Base-by-base conservation (phyloP, 2,797 vertebrate genomes). In the Chaetophractus vellerosus region DNA sequence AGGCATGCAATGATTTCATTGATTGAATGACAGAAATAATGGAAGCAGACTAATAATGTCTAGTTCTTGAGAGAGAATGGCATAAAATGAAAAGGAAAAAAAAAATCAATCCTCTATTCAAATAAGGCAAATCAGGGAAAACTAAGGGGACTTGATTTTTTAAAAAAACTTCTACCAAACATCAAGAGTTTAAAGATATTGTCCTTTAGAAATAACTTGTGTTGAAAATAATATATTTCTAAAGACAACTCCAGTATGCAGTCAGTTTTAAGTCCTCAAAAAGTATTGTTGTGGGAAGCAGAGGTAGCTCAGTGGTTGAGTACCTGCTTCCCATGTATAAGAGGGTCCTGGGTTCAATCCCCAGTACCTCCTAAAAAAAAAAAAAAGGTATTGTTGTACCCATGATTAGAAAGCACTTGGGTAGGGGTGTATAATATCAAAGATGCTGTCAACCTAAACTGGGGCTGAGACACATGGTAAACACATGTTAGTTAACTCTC, bases 101-200 rank as follows among this genome's bases (percentile, higher is more conserved):
- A 41, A 79, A 83, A 91, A 87, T 28, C 33, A 83, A 66, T 36
- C 33, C 7, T 88, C 63, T 90, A 15, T 78, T 79, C 68, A 94
- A 55, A 69, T 38, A 26, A 93, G 66, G 64, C 21, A 95, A 83
- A 91, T 52, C 19, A 92, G 48, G 86, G 87, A 90, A 82, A 91
- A 85, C 24, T 45, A 87, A 86, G 38, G 55, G 33, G 21, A 88
- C 7, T 79, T 64, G 26, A 64, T 38, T 38, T 38, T 38, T 38
- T 41, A 33, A 33, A 33, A 33, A 63, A 63, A 75, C 38, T 64
- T 36, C 79, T 93, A 74, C 31, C 26, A 74, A 95, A 93, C 31
- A 80, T 21, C 55, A 66, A 91, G 36, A 72, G 80, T 69, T 75
- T 68, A 94, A 63, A 61, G 38, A 55, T 19, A 90, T 10, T 31